Evolutionary conservation across 2,888 invertebrate genomes (phyloP), one percentile per base, ranked within the genome.

Genomic region (Epinotia demarniana): DNA sequence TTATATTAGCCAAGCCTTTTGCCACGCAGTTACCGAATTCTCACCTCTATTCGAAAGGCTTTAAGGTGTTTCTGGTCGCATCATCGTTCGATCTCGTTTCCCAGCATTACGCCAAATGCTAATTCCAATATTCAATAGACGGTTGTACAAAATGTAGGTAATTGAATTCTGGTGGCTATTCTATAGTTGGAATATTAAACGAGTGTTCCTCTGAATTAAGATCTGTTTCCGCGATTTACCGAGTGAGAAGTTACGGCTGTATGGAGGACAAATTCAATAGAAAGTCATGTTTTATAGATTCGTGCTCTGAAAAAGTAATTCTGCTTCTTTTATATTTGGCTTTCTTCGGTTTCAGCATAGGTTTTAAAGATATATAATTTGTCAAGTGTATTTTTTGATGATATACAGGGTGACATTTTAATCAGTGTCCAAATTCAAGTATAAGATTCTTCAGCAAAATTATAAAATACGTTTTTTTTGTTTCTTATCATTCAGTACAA

Each of bases 61-160:
- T 49, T 64, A 64, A 73, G 62, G 57, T 46, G 9, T 33, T 19
- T n/a, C 4, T 6, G 46, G 27, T 13, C 57, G 63, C 46, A 16
- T 11, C 12, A 18, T 53, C 9, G 16, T 66, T 13, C 23, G 33
- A n/a, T 49, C 49, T 23, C 33, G 46, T 46, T 69, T 68, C 43
- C 68, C 58, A 69, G 69, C 69, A 60, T 69, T 69, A 60, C 46
- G 46, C 58, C 60, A 27, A 74, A 74, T 74, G 74, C 74, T 74
- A 74, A 74, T 74, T 74, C 70, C 69, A 74, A 74, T 74, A 74
- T 74, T 74, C 74, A 70, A 74, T 74, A 74, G 74, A 74, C 74
- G 63, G 74, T 62, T 74, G 63, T 69, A 66, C 74, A 70, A 74
- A 74, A 74, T 74, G 69, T 74, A 63, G 74, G 74, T 70, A 74